Percentiles rank a stretch among this genome's conserved stretches.
Conservation (phyloP, 2,113 vertebrate genomes). For the Microtus pennsylvanicus region DNA sequence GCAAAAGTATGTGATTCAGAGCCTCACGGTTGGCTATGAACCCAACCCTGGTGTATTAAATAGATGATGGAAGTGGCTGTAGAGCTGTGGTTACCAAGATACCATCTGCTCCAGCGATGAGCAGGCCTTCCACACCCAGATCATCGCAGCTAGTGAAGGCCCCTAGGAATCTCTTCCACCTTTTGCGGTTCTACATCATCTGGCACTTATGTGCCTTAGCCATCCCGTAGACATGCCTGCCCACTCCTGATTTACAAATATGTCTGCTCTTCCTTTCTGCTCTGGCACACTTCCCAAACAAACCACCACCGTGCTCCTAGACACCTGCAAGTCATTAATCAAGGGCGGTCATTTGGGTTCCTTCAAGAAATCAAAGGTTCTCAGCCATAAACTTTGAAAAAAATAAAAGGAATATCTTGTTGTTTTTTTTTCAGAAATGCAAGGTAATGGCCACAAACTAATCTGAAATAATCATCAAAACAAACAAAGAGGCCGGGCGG, state of each 20-base stretch:
- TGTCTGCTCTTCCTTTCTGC: constrained; percentile 49
- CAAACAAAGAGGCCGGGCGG: not conserved
- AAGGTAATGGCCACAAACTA: constrained; percentile 59
- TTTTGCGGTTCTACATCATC: not conserved
- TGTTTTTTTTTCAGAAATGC: constrained; percentile 30
- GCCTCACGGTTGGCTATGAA: constrained; percentile 33
- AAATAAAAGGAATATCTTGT: constrained; percentile 16
- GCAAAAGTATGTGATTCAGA: constrained; percentile 15
- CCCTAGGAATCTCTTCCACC: not conserved
- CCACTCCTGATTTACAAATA: constrained; percentile 45
- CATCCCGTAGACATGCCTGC: constrained; percentile 24
- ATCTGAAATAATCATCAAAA: constrained; percentile 48
- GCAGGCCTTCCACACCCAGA: not conserved
- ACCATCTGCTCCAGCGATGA: constrained; percentile 40
- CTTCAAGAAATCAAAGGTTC: constrained; percentile 58
- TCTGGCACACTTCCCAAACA: not conserved
- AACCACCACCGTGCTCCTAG: constrained; percentile 40
- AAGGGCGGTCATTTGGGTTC: constrained; percentile 43
- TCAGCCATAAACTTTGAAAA: constrained; percentile 61
- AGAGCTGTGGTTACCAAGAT: constrained; percentile 3
- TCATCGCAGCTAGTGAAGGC: not conserved
- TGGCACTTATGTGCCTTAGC: not conserved
- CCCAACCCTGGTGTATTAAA: constrained; percentile 37
- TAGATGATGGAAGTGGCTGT: constrained; percentile 40
- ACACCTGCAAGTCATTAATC: constrained; percentile 38